phyloP scores from a whole-genome alignment of 1,140 invertebrate species.

The Leptopilina boulardi region DNA sequence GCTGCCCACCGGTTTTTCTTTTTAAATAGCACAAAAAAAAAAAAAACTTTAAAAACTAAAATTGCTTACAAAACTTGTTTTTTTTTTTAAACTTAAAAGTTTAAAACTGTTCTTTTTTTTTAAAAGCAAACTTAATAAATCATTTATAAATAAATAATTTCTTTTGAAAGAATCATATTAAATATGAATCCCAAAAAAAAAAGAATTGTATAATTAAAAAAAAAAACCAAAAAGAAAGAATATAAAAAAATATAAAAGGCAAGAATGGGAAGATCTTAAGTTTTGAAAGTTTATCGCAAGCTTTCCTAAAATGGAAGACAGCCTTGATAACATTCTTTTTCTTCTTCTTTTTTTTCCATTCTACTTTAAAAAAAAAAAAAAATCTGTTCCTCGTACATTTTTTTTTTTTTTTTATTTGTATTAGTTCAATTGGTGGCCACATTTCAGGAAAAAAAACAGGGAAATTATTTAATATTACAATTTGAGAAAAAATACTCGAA shows the following conservation, averaged over 20 bases:
- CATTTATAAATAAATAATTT: conserved; percentile 25
- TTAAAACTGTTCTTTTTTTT: too few species aligned
- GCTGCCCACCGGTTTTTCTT: not conserved
- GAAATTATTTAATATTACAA: too few species aligned
- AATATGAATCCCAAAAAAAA: not conserved
- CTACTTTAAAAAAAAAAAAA: not conserved
- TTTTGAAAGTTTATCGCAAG: not conserved
- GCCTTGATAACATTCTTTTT: not conserved
- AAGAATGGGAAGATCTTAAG: not conserved
- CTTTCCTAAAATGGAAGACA: conserved; percentile 20
- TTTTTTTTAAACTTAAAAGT: too few species aligned
- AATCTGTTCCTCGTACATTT: not conserved
- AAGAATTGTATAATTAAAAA: not conserved
- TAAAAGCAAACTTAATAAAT: conserved; percentile 32
- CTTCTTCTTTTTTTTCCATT: not conserved
- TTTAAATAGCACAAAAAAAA: not conserved
- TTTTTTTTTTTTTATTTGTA: not conserved
- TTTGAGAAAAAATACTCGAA: not conserved
- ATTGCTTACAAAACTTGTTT: not conserved
- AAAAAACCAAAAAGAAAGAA: not conserved
- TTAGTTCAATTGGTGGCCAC: too few species aligned
- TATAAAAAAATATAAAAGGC: conserved; percentile 1
- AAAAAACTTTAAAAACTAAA: conserved; percentile 12
- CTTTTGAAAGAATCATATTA: not conserved
- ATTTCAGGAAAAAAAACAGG: too few species aligned